Percentiles rank a stretch among this genome's conserved stretches.
Conservation (phyloP, 2,797 vertebrate genomes). For the Lycodopsis pacificus region DNA sequence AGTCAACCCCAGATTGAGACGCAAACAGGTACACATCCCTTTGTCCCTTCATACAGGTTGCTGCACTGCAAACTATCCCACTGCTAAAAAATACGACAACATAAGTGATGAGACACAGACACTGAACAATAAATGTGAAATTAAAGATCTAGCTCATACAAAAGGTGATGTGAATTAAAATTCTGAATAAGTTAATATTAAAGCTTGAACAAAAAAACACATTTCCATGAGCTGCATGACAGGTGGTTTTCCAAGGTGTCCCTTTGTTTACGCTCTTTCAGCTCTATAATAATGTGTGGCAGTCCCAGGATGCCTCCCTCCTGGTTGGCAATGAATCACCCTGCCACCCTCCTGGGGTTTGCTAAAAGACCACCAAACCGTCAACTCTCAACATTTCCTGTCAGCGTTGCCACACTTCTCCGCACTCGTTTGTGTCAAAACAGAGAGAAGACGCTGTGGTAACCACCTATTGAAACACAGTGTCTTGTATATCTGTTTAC, state of each 20-base stretch:
- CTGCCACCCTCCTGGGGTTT: conserved; percentile 42
- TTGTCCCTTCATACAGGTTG: conserved; percentile 14
- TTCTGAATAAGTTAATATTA: conserved; percentile 3
- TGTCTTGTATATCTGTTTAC: conserved; percentile 16
- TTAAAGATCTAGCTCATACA: neutral
- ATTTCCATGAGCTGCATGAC: neutral
- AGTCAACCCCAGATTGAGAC: conserved; percentile 12
- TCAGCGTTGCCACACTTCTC: conserved; percentile 42
- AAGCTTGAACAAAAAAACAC: neutral
- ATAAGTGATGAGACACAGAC: neutral
- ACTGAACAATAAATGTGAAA: neutral
- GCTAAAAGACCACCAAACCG: conserved; percentile 48
- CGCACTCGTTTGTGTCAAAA: conserved; percentile 65
- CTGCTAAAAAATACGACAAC: neutral
- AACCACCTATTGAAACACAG: conserved; percentile 81
- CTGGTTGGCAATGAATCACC: conserved; percentile 61
- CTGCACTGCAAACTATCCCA: neutral
- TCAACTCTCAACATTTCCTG: conserved; percentile 62
- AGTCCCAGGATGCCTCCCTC: conserved; percentile 53
- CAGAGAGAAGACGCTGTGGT: conserved; percentile 39
- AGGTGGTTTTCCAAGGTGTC: neutral
- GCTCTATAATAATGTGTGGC: conserved; percentile 50
- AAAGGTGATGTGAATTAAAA: neutral
- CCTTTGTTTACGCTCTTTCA: conserved; percentile 2
- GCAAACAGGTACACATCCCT: neutral